Conservation (phyloP, 2,113 vertebrate genomes). For the Pseudorhombus dupliciocellatus region DNA sequence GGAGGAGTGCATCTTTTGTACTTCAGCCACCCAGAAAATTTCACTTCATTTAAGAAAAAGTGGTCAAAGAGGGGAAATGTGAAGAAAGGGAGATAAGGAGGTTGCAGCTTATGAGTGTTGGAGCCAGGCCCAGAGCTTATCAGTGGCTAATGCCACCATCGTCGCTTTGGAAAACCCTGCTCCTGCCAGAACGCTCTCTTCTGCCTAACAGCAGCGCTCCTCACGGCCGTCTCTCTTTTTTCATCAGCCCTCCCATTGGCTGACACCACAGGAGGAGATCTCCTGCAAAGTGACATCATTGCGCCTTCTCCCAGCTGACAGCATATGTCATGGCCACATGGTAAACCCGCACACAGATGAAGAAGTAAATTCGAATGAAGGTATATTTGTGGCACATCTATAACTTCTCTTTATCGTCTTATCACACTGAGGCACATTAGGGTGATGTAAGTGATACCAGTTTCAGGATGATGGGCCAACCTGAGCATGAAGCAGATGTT, state of each 20-base stretch:
- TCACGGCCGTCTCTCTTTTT: slow-evolving; percentile 41
- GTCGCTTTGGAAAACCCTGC: slow-evolving; percentile 49
- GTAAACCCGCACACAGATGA: slow-evolving; percentile 15
- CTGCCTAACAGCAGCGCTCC: slow-evolving; percentile 71
- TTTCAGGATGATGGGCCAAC: slow-evolving; percentile 14
- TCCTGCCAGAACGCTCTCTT: slow-evolving; percentile 64
- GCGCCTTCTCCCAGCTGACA: slow-evolving; percentile 26
- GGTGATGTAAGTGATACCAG: neutral
- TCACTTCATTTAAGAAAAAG: slow-evolving; percentile 21
- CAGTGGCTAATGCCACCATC: slow-evolving; percentile 43
- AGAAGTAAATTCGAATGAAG: slow-evolving; percentile 12
- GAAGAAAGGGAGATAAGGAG: slow-evolving; percentile 10
- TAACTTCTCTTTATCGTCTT: neutral
- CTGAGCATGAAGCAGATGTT: slow-evolving; percentile 26
- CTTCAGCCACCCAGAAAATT: neutral
- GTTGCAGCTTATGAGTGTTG: slow-evolving; percentile 37
- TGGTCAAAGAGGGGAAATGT: slow-evolving; percentile 3
- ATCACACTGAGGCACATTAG: slow-evolving; percentile 14
- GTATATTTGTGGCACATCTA: neutral
- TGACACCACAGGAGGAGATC: slow-evolving; percentile 47
- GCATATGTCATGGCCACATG: slow-evolving; percentile 51
- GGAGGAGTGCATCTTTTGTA: neutral
- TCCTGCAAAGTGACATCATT: slow-evolving; percentile 57
- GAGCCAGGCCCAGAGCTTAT: slow-evolving; percentile 58
- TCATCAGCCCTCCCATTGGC: slow-evolving; percentile 55